Evolutionary conservation across 2,113 vertebrate species (phyloP).

Genomic region (Brevimyrus niger): DNA sequence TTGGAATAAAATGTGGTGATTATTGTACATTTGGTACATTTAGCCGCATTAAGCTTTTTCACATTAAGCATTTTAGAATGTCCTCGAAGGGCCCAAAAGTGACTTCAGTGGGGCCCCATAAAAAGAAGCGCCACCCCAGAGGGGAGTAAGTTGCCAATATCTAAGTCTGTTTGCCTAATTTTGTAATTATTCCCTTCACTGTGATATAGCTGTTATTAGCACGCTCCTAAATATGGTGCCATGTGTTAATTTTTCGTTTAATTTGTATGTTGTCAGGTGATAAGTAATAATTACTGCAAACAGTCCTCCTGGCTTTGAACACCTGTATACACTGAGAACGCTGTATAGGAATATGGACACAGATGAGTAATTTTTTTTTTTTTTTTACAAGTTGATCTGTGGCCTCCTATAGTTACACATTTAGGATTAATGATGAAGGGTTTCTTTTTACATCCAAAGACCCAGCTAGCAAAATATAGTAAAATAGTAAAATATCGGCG

Average conservation of each 20-base stretch:
- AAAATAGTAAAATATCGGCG: no score
- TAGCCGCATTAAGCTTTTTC: no score
- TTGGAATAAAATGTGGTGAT: not conserved
- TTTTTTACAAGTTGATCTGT: not conserved
- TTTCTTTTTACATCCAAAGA: not conserved
- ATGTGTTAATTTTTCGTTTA: not conserved
- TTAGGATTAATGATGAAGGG: not conserved
- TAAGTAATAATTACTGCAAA: not conserved
- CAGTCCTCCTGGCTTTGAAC: not conserved
- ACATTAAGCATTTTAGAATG: no score
- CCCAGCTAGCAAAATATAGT: no score
- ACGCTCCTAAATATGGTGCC: not conserved
- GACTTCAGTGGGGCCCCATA: not conserved
- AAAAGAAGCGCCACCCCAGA: not conserved
- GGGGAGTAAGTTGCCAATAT: not conserved
- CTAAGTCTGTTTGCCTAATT: not conserved
- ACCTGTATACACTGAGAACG: slow-evolving; percentile 1
- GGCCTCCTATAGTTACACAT: not conserved
- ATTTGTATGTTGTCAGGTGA: not conserved
- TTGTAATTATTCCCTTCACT: not conserved
- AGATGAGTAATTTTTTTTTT: not conserved
- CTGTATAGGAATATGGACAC: not conserved
- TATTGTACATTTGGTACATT: no score
- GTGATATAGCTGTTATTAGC: not conserved
- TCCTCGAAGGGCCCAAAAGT: not conserved